Conservation (phyloP, 2,113 vertebrate genomes). For the Aramus guarauna region DNA sequence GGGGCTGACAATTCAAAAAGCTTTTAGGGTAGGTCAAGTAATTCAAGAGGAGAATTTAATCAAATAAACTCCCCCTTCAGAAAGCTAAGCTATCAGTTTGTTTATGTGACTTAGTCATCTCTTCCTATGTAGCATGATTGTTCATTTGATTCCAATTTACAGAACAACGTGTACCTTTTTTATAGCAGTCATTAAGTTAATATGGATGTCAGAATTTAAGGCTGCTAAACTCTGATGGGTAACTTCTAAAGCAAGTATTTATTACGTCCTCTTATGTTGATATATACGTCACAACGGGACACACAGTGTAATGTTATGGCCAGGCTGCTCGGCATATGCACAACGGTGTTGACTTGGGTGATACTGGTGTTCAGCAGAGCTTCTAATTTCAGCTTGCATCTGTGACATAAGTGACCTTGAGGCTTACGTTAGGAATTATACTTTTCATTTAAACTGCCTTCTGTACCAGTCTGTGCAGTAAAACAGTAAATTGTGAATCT, state of each 20-base stretch:
- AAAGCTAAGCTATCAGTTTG: neutral
- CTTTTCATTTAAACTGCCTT: neutral
- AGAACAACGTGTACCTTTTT: neutral
- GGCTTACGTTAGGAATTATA: neutral
- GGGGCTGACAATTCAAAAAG: neutral
- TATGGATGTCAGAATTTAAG: neutral
- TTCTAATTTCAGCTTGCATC: neutral
- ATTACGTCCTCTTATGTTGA: neutral
- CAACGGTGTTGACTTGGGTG: neutral
- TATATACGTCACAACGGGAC: neutral
- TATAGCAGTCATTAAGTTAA: constrained; percentile 11
- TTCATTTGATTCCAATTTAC: constrained; percentile 42
- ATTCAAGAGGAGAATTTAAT: neutral
- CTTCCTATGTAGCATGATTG: constrained; percentile 30
- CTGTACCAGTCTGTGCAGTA: neutral
- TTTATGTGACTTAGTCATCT: constrained; percentile 30
- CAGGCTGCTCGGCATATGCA: neutral
- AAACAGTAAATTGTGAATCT: neutral
- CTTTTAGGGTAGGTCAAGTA: constrained; percentile 6
- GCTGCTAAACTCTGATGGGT: neutral
- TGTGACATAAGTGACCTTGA: neutral
- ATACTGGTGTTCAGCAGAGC: neutral
- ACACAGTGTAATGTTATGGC: neutral
- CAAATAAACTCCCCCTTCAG: neutral
- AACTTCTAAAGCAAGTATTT: neutral